Conservation (phyloP, 1,140 invertebrate genomes). For the Meloidogyne hapla region DNA sequence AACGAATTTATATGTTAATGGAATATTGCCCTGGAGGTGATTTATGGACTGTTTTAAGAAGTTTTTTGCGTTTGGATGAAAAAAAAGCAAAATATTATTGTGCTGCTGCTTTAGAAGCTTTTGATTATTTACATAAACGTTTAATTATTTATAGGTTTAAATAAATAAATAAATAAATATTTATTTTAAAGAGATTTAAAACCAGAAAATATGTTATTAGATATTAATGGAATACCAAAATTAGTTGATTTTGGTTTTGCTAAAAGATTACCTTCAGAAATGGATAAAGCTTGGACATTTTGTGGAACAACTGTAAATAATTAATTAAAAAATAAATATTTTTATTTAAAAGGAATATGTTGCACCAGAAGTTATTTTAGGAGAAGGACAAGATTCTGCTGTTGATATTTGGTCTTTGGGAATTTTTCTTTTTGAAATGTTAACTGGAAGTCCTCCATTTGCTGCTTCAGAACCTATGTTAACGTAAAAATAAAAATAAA, state of each 20-base stretch:
- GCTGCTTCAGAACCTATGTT: constrained; percentile 95
- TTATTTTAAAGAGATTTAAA: constrained; percentile 42
- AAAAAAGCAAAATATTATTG: constrained; percentile 51
- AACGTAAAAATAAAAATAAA: no score
- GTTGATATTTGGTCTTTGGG: constrained; percentile 50
- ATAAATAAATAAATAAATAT: neutral
- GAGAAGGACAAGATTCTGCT: constrained; percentile 74
- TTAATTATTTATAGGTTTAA: constrained; percentile 41
- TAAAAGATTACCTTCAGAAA: constrained; percentile 45
- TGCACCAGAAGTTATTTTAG: constrained; percentile 75
- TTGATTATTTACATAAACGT: constrained; percentile 48
- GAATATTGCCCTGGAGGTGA: constrained; percentile 56
- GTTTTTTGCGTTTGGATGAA: constrained; percentile 75
- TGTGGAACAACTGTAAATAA: constrained; percentile 37
- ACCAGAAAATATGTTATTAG: constrained; percentile 53
- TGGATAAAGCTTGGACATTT: constrained; percentile 47
- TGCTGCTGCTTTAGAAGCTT: constrained; percentile 54
- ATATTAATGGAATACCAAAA: constrained; percentile 44
- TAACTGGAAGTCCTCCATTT: constrained; percentile 75
- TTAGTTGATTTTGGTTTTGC: constrained; percentile 50
- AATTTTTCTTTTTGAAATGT: constrained; percentile 53
- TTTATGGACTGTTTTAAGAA: constrained; percentile 54
- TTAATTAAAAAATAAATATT: constrained; percentile 74
- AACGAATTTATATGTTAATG: constrained; percentile 53
- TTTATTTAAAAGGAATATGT: constrained; percentile 45